Base-by-base conservation (phyloP, 1,140 invertebrate species). In the Hestina assimilis region DNA sequence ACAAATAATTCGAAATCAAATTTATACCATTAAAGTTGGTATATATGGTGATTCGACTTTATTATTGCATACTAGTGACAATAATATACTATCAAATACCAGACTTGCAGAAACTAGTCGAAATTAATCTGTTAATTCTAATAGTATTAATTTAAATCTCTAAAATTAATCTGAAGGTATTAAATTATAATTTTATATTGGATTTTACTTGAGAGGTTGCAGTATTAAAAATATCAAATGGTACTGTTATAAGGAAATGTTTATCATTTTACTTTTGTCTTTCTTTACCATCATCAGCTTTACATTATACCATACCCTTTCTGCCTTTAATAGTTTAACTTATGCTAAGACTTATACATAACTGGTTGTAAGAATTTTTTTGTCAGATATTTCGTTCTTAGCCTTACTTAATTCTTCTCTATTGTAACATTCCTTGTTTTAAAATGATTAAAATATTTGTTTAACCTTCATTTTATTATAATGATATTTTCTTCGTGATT, bases 311-410 rank as follows among this genome's bases (percentile, higher is more conserved):
- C 17, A 46, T 28, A 26, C 11, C 29, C 17, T 47, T 47, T 48
- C 45, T 31, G n/a, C 29, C 45, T 48, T 31, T 14, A 17, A 35
- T 35, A 31, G 19, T 48, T 48, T 48, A 17, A 33, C 15, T 48
- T 12, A 35, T 6, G 19, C 45, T 48, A 48, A 48, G 45, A 48
- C 29, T 48, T 33, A 48, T 33, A 38, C 17, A 38, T 38, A 38
- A 21, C 26, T 48, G 20, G 23, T 11, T 20, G 17, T 35, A 21
- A 35, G 17, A 15, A 11, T 21, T 48, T 33, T 33, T 35, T 33
- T 29, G 26, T 48, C 45, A 48, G 45, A 48, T 48, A 29, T 35
- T 47, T 35, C 14, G 7, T n/a, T n/a, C n/a, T n/a, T n/a, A n/a
- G n/a, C n/a, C n/a, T n/a, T n/a, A n/a, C n/a, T n/a, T n/a, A n/a